Base-by-base conservation (phyloP, 2,888 invertebrate genomes). In the Petrophora chlorosata region DNA sequence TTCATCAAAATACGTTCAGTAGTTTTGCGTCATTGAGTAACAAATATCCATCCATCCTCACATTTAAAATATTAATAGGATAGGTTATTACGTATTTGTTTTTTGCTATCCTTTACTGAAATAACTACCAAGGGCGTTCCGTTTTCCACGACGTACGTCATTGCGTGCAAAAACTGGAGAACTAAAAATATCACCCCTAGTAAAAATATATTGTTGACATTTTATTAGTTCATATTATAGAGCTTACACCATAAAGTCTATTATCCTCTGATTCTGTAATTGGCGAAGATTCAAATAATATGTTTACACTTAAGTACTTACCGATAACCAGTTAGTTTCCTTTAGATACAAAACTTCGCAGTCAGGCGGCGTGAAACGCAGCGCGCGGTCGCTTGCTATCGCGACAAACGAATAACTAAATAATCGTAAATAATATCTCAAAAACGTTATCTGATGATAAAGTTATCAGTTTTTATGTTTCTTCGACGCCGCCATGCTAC, bases 311-410 rank as follows among this genome's bases (percentile, higher is more conserved):
- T n/a, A 25, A 10, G 25, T 8, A 25, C 25, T 25, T 10, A 25
- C 25, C 10, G 25, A 25, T 25, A 2, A n/a, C 5, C 10, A 25
- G 10, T 9, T 3, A 1, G 1, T 10, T 9, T 10, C 10, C 10
- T 10, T 10, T 10, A 25, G 9, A 25, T 13, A 35, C 15, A 33
- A 19, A 23, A 10, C 32, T 17, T 25, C 34, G 43, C 52, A 58
- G 57, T 58, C 16, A 5, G 25, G 50, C 47, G 69, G 70, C 69
- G 75, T 47, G 52, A 38, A 55, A 64, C 63, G 53, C 36, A 17
- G 56, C 65, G 81, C 50, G 59, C 73, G 79, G 83, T 73, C 82
- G 82, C 67, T 63, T 66, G 54, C 62, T 65, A 59, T 62, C 65
- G 49, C 25, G 39, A 17, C 44, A 28, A 12, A 55, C 39, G 16